Conservation (phyloP, 2,797 vertebrate genomes). For the Phrynocephalus vlangalii region DNA sequence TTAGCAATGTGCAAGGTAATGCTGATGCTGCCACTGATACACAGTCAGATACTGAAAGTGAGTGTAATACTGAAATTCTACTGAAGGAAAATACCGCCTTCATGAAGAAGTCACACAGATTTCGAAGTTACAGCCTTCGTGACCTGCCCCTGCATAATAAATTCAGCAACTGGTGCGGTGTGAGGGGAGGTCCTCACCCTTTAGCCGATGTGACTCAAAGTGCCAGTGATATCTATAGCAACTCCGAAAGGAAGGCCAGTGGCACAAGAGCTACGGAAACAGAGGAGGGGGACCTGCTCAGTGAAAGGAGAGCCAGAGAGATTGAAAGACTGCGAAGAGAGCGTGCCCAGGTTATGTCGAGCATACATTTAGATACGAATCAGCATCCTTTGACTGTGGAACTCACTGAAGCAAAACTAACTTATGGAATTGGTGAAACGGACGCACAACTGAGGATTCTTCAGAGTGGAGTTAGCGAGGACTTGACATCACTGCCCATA, state of each 20-base stretch:
- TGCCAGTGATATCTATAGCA: slow-evolving; percentile 31
- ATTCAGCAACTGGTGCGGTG: slow-evolving; percentile 91
- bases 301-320: slow-evolving; percentile 76
- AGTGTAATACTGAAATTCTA: slow-evolving; percentile 87
- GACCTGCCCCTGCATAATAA: slow-evolving; percentile 91
- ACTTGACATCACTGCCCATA: slow-evolving; percentile 43
- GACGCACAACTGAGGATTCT: slow-evolving; percentile 88
- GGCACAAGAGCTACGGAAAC: slow-evolving; percentile 7
- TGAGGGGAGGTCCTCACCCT: slow-evolving; percentile 70
- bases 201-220: slow-evolving; percentile 51
- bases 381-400: slow-evolving; percentile 87
- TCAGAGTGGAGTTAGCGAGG: slow-evolving; percentile 79
- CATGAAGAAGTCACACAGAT: slow-evolving; percentile 34
- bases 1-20: slow-evolving; percentile 44
- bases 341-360: slow-evolving; percentile 86
- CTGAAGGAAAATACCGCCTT: slow-evolving; percentile 76
- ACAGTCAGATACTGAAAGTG: slow-evolving; percentile 81
- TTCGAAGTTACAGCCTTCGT: slow-evolving; percentile 64
- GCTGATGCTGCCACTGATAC: slow-evolving; percentile 67
- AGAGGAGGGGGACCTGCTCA: slow-evolving; percentile 48
- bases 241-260: slow-evolving; percentile 43
- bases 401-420: slow-evolving; percentile 91
- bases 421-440: slow-evolving; percentile 88
- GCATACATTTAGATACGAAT: slow-evolving; percentile 82
- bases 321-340: slow-evolving; percentile 84